Base-by-base conservation (phyloP, 1,140 invertebrate genomes). In the Adoxophyes honmai region DNA sequence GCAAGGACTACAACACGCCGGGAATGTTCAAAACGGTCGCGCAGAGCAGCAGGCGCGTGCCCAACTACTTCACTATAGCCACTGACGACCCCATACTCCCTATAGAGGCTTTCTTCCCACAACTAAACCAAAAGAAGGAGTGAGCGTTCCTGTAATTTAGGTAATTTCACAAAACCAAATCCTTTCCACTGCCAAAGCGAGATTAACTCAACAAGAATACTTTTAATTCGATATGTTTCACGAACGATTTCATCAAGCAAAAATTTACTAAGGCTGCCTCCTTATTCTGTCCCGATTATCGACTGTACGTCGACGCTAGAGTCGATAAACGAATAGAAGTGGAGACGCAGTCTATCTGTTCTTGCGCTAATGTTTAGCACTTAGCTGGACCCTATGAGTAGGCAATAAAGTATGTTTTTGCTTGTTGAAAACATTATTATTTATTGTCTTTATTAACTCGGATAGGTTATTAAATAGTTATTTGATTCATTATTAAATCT, bases 31-130 rank as follows among this genome's bases (percentile, higher is more conserved):
- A 92, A 73, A 84, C 87, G 0, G 75, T 90, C 15, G 76, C 87
- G 15, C 74, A 87, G 0, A 89, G 81, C 21, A 86, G 90, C 54
- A 89, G 91, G 64, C 76, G 90, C 59, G 88, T 91, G 75, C 91
- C 91, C 1, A 91, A 89, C 69, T 91, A 92, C 60, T 92, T 92
- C 62, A 92, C 91, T 0, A 89, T 92, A 78, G 90, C 91, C 0
- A 92, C 91, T 6, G 91, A 92, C 59, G 91, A 92, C 66, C 91
- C 91, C 0, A 92, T 92, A 16, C 78, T 92, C 36, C 91, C 91
- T 0, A 92, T 92, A 57, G 91, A 92, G 71, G 91, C 91, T 4
- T 92, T 92, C 70, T 92, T 92, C 66, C 90, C 91, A 14, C 91
- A 92, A 70, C 73, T 92, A 39, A 92, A 91, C 64, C 88, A 89